Evolutionary conservation across 2,797 vertebrate species (phyloP).

Genomic region (Galagoides demidoff): DNA sequence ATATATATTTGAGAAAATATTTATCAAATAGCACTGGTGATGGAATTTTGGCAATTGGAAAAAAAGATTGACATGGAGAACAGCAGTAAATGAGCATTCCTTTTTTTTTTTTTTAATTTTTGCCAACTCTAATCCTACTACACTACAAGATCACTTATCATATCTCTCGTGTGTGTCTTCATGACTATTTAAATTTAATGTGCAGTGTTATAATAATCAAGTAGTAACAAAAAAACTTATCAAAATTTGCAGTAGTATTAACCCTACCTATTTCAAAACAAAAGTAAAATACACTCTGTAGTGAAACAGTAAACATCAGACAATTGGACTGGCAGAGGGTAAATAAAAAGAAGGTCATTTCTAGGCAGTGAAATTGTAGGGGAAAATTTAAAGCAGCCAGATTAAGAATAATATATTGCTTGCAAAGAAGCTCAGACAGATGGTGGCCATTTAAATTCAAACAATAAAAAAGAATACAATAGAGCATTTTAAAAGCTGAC

Average conservation of each 20-base stretch:
- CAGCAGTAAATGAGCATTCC: background rate
- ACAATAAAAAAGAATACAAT: background rate
- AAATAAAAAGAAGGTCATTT: background rate
- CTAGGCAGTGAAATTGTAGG: background rate
- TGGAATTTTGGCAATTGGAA: background rate
- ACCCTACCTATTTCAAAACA: background rate
- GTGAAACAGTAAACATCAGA: background rate
- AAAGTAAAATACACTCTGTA: background rate
- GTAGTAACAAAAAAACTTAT: background rate
- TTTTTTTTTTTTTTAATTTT: too few relatives aligned
- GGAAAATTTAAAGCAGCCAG: background rate
- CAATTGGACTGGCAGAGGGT: background rate
- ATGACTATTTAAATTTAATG: background rate
- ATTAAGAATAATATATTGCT: background rate
- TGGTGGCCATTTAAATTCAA: background rate
- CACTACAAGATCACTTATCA: background rate
- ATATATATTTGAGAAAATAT: background rate
- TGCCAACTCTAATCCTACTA: background rate
- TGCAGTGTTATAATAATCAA: background rate
- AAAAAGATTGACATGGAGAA: background rate
- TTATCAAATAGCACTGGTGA: background rate
- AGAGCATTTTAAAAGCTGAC: background rate
- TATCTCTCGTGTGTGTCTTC: background rate
- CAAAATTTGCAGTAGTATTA: background rate
- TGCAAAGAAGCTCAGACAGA: background rate